These are phyloP conservation scores for Scolopax bukidnonensis DNA, from an alignment of 2,797 vertebrate genomes.

Conservation along the genomic window DNA sequence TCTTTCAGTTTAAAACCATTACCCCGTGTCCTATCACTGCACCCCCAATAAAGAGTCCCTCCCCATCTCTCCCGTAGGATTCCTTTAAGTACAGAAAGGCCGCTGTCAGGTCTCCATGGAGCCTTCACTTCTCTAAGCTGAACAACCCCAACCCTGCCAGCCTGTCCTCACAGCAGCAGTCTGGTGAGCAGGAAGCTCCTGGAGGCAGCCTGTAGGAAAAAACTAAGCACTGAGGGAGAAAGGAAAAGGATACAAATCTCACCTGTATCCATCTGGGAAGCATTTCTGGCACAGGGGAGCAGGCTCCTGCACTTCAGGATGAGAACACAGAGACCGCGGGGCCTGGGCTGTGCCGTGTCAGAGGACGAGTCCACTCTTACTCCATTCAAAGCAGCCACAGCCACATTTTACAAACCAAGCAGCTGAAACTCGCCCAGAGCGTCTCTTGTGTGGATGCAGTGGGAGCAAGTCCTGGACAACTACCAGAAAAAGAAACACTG, in stretches of 20 bases:
- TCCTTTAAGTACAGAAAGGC: too few relatives aligned
- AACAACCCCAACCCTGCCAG: too few relatives aligned
- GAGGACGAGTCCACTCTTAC: fast-evolving
- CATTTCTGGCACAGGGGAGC: background rate
- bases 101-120: too few relatives aligned
- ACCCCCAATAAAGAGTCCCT: too few relatives aligned
- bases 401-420: background rate
- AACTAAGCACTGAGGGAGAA: background rate
- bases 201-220: background rate
- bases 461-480: background rate
- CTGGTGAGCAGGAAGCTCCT: background rate
- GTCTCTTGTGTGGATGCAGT: background rate
- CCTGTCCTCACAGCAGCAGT: background rate
- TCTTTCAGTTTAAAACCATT: too few relatives aligned
- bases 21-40: too few relatives aligned
- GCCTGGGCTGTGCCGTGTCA: background rate
- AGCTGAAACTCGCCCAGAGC: background rate
- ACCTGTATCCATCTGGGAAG: background rate
- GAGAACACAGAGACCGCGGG: fast-evolving
- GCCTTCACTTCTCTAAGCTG: too few relatives aligned
- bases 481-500: background rate
- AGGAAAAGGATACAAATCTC: background rate
- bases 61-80: too few relatives aligned
- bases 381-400: background rate
- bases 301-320: fast-evolving